Conservation (phyloP, 2,113 vertebrate genomes). For the Columba janthina region DNA sequence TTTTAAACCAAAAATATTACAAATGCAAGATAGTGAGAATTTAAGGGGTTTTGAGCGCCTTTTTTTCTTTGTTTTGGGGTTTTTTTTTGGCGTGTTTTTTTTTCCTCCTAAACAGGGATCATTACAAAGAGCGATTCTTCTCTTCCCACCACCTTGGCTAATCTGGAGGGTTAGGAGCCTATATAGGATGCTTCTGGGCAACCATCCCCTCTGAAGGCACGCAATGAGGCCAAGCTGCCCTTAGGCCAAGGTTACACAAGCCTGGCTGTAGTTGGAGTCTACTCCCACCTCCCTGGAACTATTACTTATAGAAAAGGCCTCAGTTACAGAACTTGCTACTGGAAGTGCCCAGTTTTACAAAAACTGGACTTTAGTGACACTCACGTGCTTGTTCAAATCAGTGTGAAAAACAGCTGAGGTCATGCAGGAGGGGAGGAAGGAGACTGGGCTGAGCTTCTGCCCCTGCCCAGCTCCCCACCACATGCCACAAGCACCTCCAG, state of each 20-base stretch:
- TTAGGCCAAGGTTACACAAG: not conserved
- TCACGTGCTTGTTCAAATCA: not conserved
- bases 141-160: not conserved
- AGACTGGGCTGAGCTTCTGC: not conserved
- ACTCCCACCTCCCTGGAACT: not conserved
- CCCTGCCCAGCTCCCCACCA: not conserved
- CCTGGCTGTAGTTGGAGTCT: not conserved
- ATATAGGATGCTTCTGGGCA: not conserved
- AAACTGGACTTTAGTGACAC: not conserved
- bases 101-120: not conserved
- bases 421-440: fast-evolving
- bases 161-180: not conserved
- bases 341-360: not conserved
- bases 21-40: not conserved
- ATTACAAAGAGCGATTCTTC: not conserved
- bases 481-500: not conserved
- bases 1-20: not conserved
- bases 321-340: not conserved
- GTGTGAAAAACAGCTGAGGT: not conserved
- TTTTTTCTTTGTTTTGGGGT: no score
- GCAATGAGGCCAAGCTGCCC: not conserved
- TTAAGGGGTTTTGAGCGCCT: not conserved
- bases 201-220: not conserved
- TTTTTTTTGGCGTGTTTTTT: not conserved
- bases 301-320: not conserved